Evolutionary conservation across 1,140 invertebrate species (phyloP), one percentile per base, ranked within the genome.

Genomic region (Pseudomyrmex dendroicus): DNA sequence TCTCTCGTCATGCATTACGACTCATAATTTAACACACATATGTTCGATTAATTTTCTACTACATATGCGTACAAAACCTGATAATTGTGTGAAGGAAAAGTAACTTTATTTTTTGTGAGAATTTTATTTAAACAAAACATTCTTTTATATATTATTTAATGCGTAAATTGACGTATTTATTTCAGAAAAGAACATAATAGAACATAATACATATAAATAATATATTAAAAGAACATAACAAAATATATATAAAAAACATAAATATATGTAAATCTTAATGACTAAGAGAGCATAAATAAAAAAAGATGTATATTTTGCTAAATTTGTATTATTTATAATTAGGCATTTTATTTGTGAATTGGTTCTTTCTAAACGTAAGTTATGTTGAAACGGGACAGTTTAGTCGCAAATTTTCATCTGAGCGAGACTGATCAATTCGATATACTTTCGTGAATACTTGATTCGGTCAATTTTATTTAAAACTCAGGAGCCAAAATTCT

Each of bases 301-400:
- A 62, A 68, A 73, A 82, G 10, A 74, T 35, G 13, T 20, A 61
- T 20, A 44, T 82, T 82, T 9, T 13, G 20, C 56, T 48, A 17
- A 73, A 82, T n/a, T n/a, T 62, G 56, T 52, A 46, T 44, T 77
- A 85, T 84, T 83, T 80, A 80, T 86, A 84, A 85, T 84, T 72
- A 80, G 22, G 9, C 4, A 10, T 2, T 72, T 84, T 84, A 84
- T 80, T 84, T 86, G 54, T 80, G 57, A 67, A 66, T 50, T 50
- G 8, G 12, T 25, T 25, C 2, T 25, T 25, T 25, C 20, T 44
- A 12, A 83, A 70, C 9, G 44, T 70, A 73, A 70, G n/a, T 48
- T 17, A 56, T 66, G 50, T 59, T 48, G 57, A 35, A 52, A 48
- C 52, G 22, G 73, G 57, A 57, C 54, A 78, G 25, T 73, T 78